Conservation (phyloP, 2,888 invertebrate species). For the Chloroclystis v-ata region DNA sequence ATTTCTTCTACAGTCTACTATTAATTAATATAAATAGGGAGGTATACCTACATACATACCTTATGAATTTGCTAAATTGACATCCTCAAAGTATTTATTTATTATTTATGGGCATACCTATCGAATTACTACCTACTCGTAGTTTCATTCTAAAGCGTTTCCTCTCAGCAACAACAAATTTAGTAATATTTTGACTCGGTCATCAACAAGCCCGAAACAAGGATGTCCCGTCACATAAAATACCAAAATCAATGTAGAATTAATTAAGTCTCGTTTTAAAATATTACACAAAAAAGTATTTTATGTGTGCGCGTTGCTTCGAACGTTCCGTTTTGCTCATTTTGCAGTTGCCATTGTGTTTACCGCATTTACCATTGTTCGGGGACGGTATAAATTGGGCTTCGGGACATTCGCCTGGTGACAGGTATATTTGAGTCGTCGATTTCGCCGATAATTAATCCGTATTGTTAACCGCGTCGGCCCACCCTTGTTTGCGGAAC, state of each 20-base stretch:
- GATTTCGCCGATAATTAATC: slow-evolving; percentile 77
- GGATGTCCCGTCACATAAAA: slow-evolving; percentile 13
- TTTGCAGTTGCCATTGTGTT: slow-evolving; percentile 73
- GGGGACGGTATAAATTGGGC: slow-evolving; percentile 70
- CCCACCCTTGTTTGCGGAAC: slow-evolving; percentile 65
- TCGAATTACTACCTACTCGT: no score
- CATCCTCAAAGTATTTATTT: no score
- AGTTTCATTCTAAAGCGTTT: no score
- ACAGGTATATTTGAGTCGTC: slow-evolving; percentile 78
- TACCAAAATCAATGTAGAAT: slow-evolving; percentile 21
- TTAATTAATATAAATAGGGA: no score
- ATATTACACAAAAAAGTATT: slow-evolving; percentile 21
- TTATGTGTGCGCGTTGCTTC: slow-evolving; percentile 22
- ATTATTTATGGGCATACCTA: no score
- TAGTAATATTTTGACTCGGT: background rate
- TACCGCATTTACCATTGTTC: slow-evolving; percentile 76
- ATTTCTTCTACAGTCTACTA: no score
- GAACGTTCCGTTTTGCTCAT: slow-evolving; percentile 54
- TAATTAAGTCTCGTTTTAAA: slow-evolving; percentile 22
- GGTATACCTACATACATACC: no score
- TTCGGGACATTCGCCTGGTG: slow-evolving; percentile 62
- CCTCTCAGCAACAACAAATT: no score
- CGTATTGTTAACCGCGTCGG: slow-evolving; percentile 71
- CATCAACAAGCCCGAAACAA: slow-evolving; percentile 4
- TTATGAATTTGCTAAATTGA: no score